These are phyloP conservation scores for Psittacus erithacus DNA, from an alignment of 2,113 vertebrate species.

Conservation along the genomic window DNA sequence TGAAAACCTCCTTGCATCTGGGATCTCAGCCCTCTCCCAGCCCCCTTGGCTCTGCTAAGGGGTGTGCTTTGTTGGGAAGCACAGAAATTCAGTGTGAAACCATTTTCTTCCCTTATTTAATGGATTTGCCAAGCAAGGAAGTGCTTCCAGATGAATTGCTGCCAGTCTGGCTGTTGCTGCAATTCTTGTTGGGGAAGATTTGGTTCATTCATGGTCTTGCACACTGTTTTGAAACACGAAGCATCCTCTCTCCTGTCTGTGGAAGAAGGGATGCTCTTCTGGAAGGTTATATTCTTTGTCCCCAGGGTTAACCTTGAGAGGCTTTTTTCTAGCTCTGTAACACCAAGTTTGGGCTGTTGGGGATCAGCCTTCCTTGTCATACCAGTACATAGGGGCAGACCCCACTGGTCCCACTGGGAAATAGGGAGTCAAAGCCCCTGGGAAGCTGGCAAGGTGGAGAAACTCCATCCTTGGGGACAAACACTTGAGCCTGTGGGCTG, in stretches of 20 bases:
- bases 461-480: background rate
- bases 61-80: background rate
- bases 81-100: background rate
- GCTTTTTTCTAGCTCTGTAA: background rate
- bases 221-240: background rate
- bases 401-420: background rate
- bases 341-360: background rate
- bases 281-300: background rate
- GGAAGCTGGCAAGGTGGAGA: background rate
- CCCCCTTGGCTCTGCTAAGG: background rate
- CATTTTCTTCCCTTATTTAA: background rate
- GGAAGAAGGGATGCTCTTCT: background rate
- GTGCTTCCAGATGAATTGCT: slow-evolving; percentile 17
- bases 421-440: background rate
- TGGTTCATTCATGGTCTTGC: background rate
- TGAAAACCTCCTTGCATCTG: background rate
- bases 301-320: background rate
- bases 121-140: background rate
- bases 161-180: background rate
- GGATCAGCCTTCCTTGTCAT: background rate
- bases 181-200: background rate
- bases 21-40: rapidly evolving
- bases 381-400: rapidly evolving
- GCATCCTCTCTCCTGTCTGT: background rate
- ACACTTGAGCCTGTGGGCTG: background rate